Evolutionary conservation across 2,888 invertebrate species (phyloP), one percentile per base, ranked within the genome.

Genomic region (Platyscelio sp.): DNA sequence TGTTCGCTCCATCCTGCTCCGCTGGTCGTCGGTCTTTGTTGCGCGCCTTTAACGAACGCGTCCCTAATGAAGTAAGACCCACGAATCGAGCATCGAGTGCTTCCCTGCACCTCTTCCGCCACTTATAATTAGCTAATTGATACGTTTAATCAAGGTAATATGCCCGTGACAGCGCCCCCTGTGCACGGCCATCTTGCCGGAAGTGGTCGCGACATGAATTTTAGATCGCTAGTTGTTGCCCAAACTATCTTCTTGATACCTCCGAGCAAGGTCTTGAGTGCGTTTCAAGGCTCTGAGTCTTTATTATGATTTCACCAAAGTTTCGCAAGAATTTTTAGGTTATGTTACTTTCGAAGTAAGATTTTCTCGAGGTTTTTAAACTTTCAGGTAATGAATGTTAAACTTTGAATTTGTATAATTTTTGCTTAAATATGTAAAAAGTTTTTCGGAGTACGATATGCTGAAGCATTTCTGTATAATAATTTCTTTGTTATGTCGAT

Each of bases 111-210:
- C 24, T 22, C 33, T 49, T 33, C 46, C 51, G 49, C 60, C 71
- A 20, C 38, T 70, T 22, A 29, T 71, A 82, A 76, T 82, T 76
- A 76, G 76, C 81, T 82, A 82, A 82, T 82, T 82, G 81, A 76
- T 71, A 70, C 81, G 76, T 76, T 76, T 76, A 82, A 76, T 82
- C 81, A 70, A 49, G 56, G 70, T 75, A 76, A 76, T 82, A 71
- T 71, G 27, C 56, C 56, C 51, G 49, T 74, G 51, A 67, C 67
- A 65, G 63, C 56, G 68, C 68, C 68, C 60, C 61, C 74, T 68
- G 27, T 40, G 61, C 27, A 29, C 58, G 38, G 61, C 77, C 77
- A 77, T 70, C 40, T 74, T 68, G 51, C n/a, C 63, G 71, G 24
- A 78, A 61, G 61, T 70, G 78, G 54, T 27, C 51, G 78, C 78